Evolutionary conservation across 2,113 vertebrate genomes (phyloP).

Genomic region (Rhipidura dahli): DNA sequence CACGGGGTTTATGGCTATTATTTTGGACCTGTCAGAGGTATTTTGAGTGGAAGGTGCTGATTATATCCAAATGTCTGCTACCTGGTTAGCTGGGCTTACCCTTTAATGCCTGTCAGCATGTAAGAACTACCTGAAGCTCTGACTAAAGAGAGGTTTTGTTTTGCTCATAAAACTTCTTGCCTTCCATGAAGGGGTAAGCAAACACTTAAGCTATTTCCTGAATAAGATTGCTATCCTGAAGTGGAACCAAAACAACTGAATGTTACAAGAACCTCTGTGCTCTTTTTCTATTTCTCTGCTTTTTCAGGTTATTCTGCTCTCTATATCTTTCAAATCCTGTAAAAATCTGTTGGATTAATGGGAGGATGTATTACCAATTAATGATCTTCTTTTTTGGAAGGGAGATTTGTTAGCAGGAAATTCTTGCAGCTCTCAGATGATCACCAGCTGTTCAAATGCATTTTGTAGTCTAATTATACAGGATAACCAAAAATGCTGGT

Average conservation of each 20-base stretch:
- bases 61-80: not conserved
- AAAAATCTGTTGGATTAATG: not conserved
- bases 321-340: not conserved
- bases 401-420: constrained; percentile 3
- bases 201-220: not conserved
- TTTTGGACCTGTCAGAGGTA: not conserved
- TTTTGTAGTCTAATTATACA: not conserved
- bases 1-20: not conserved
- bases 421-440: not conserved
- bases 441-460: not conserved
- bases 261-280: not conserved
- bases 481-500: not conserved
- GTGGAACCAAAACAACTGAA: not conserved
- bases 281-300: not conserved
- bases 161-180: not conserved
- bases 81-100: not conserved
- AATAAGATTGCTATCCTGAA: not conserved
- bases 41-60: not conserved
- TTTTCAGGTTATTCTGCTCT: not conserved
- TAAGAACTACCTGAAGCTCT: not conserved
- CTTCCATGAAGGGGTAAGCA: not conserved
- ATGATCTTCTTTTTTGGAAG: not conserved
- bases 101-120: not conserved
- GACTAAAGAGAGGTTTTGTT: not conserved
- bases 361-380: not conserved